A percentile compares a stretch with the other conserved stretches of the same genome.
Conservation (phyloP, 2,888 invertebrate species). For the Torymus tubicola region DNA sequence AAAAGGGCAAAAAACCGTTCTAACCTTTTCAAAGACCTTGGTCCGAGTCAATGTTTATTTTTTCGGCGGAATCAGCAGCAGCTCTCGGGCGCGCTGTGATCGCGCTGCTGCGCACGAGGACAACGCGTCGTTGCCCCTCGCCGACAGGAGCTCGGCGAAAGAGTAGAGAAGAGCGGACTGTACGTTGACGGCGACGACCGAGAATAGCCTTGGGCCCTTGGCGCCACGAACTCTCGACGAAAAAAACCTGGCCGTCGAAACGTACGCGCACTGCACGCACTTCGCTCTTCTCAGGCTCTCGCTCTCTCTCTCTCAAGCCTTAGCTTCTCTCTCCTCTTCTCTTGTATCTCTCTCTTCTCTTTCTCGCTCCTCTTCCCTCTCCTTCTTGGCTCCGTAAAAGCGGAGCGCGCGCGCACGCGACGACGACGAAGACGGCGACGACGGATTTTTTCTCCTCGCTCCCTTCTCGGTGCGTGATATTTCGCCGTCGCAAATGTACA, state of each 20-base stretch:
- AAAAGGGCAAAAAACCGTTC: conserved; percentile 20
- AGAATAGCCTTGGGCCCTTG: conserved; percentile 46
- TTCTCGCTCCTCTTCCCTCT: background rate
- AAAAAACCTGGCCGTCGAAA: conserved; percentile 45
- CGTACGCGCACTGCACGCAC: conserved; percentile 41
- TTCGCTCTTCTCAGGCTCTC: conserved; percentile 13
- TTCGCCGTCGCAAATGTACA: background rate
- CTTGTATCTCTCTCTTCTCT: background rate
- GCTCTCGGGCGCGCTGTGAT: conserved; percentile 12
- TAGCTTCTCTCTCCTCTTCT: no score
- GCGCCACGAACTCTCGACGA: conserved; percentile 24
- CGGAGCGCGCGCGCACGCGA: no score
- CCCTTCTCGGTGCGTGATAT: background rate
- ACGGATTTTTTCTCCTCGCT: no score
- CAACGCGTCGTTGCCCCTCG: background rate
- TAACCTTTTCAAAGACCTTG: conserved; percentile 46
- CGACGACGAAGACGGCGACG: no score
- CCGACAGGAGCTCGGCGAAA: background rate
- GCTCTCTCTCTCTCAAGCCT: no score
- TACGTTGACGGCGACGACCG: background rate
- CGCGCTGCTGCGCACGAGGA: conserved; percentile 20
- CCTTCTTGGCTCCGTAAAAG: background rate
- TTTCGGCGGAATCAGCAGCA: background rate
- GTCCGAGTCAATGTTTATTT: conserved; percentile 46
- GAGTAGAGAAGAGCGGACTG: conserved; percentile 1